A percentile compares a stretch with the other conserved stretches of the same genome.
These are phyloP conservation scores for Apoda limacodes DNA, from an alignment of 2,888 invertebrate genomes.

Conservation along the genomic window DNA sequence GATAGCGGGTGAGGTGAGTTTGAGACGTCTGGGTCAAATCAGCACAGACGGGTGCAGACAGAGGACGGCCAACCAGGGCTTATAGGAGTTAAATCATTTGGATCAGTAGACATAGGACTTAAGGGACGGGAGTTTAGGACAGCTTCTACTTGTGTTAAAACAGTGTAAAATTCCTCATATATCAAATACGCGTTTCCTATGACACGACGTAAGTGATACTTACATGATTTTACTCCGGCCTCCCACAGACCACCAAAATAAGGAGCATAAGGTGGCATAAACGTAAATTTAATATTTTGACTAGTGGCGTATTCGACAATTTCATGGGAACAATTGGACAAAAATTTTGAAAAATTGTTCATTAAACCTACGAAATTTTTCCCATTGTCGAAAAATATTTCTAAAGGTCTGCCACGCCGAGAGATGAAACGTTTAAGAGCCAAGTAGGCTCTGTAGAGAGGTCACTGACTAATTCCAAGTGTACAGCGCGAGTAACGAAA, in stretches of 20 bases:
- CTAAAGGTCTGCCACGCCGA: constrained; percentile 9
- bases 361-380: constrained; percentile 8
- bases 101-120: constrained; percentile 20
- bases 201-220: constrained; percentile 11
- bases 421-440: constrained; percentile 11
- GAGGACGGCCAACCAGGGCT: constrained; percentile 22
- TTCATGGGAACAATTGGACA: too few relatives aligned
- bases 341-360: constrained; percentile 5
- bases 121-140: too few relatives aligned
- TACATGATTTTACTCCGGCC: too few relatives aligned
- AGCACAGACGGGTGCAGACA: too few relatives aligned
- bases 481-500: too few relatives aligned
- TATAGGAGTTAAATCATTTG: constrained; percentile 20
- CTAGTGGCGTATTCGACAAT: too few relatives aligned
- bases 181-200: constrained; percentile 13
- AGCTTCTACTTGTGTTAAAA: constrained; percentile 20
- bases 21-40: too few relatives aligned
- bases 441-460: constrained; percentile 8
- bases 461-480: constrained; percentile 8
- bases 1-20: constrained; percentile 12
- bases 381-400: constrained; percentile 10
- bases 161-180: constrained; percentile 20
- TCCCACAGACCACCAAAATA: too few relatives aligned
- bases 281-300: too few relatives aligned
- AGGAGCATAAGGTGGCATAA: too few relatives aligned